Evolutionary conservation across 2,113 vertebrate genomes (phyloP).

Genomic region (Eulemur macaco): DNA sequence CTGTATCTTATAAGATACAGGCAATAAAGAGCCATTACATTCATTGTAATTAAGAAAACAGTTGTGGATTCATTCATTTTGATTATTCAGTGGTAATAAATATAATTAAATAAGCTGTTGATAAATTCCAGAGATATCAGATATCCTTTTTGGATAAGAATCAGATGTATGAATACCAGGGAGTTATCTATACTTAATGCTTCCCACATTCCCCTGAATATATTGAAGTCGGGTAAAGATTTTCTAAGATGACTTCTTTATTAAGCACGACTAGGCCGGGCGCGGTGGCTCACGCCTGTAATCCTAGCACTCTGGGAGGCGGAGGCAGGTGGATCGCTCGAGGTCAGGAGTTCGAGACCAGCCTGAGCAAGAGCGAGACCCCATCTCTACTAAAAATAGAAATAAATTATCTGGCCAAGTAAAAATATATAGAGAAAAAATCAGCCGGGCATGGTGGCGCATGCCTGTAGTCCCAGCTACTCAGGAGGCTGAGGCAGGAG

Average conservation of each 20-base stretch:
- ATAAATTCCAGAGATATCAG: neutral
- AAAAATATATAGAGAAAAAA: no score
- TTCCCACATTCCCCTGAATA: neutral
- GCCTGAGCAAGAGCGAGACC: no score
- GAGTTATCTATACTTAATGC: neutral
- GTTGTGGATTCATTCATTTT: neutral
- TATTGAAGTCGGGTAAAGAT: constrained; percentile 11
- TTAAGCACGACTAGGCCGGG: neutral
- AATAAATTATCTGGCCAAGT: no score
- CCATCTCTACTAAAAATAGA: no score
- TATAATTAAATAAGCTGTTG: neutral
- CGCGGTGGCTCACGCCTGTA: no score
- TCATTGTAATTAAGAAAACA: constrained; percentile 16
- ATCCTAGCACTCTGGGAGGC: no score
- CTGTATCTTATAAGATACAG: neutral
- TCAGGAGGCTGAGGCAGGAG: no score
- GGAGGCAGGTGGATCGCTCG: no score
- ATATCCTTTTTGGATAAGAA: constrained; percentile 5
- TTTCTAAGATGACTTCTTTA: constrained; percentile 38
- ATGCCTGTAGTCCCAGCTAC: no score
- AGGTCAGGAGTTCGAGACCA: no score
- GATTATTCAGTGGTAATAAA: neutral
- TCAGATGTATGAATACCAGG: neutral
- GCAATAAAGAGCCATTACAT: neutral
- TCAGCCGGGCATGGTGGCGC: no score